These are phyloP conservation scores for Esox lucius DNA, from an alignment of 2,797 vertebrate species.

Conservation along the genomic window DNA sequence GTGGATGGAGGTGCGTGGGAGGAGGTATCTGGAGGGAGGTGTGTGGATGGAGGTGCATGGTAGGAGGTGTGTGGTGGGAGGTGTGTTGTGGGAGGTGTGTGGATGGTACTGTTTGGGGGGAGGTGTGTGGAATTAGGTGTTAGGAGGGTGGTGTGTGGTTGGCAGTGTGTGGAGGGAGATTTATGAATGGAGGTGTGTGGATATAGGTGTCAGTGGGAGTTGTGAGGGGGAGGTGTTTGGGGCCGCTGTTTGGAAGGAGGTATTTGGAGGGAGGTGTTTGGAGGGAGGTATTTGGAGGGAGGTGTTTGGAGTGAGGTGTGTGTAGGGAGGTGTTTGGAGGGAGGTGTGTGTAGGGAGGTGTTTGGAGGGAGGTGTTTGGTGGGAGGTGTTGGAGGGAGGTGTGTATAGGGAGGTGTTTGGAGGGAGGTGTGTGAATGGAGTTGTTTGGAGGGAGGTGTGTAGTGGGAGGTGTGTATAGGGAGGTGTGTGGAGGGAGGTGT, in stretches of 20 bases:
- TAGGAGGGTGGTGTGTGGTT: too few species aligned
- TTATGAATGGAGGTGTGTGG: too few species aligned
- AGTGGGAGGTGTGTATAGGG: neutral
- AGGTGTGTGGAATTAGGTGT: too few species aligned
- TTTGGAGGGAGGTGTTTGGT: neutral
- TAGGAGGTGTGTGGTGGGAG: too few species aligned
- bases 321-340: neutral
- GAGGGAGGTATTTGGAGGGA: neutral
- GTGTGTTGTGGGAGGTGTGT: too few species aligned
- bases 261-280: neutral
- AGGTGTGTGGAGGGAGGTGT: constrained; percentile 3
- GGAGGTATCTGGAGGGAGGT: too few species aligned
- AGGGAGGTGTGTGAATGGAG: neutral
- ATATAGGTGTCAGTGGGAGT: neutral
- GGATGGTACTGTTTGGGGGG: too few species aligned
- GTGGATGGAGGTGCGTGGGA: too few species aligned
- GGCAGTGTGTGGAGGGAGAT: too few species aligned
- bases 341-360: neutral
- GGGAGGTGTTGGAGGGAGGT: neutral
- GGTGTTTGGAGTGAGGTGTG: neutral
- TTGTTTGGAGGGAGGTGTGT: neutral
- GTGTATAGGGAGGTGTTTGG: neutral
- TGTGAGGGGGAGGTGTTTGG: neutral
- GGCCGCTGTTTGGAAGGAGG: neutral
- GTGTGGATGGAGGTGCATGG: too few species aligned